Percentiles rank a stretch among this genome's conserved stretches.
These are phyloP conservation scores for Patella depressa DNA, from an alignment of 2,888 invertebrate species.

Conservation along the genomic window DNA sequence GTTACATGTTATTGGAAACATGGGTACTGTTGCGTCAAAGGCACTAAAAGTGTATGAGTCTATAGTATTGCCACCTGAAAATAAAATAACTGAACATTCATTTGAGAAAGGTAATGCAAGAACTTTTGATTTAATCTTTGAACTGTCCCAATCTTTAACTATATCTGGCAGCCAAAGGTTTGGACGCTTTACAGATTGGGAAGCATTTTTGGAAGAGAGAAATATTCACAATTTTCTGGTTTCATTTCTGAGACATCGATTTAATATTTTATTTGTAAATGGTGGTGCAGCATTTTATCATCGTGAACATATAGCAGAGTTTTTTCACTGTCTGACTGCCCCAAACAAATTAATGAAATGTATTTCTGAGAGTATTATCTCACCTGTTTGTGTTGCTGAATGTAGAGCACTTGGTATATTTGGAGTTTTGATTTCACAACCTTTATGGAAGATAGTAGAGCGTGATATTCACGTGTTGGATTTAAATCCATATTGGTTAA, in stretches of 20 bases:
- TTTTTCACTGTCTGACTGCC: background rate
- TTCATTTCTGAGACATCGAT: background rate
- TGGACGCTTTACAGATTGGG: background rate
- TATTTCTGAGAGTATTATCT: background rate
- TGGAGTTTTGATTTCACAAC: background rate
- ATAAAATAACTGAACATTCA: background rate
- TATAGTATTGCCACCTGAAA: background rate
- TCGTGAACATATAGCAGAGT: background rate
- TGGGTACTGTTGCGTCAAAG: background rate
- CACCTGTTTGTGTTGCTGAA: background rate
- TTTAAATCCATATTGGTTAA: too few species aligned
- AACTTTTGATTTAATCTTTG: background rate
- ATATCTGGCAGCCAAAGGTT: background rate
- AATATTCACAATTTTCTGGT: background rate
- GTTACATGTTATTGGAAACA: constrained; percentile 1
- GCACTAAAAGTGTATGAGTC: background rate
- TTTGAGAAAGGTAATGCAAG: background rate
- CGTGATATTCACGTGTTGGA: too few species aligned
- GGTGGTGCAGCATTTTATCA: background rate
- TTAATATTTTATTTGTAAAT: background rate
- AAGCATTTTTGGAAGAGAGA: background rate
- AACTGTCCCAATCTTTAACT: background rate
- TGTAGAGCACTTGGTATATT: background rate
- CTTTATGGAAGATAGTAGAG: background rate
- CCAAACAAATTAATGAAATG: background rate